Percentiles rank a stretch among this genome's conserved stretches.
Conservation (phyloP, 2,797 vertebrate genomes). For the Cyclura pinguis region DNA sequence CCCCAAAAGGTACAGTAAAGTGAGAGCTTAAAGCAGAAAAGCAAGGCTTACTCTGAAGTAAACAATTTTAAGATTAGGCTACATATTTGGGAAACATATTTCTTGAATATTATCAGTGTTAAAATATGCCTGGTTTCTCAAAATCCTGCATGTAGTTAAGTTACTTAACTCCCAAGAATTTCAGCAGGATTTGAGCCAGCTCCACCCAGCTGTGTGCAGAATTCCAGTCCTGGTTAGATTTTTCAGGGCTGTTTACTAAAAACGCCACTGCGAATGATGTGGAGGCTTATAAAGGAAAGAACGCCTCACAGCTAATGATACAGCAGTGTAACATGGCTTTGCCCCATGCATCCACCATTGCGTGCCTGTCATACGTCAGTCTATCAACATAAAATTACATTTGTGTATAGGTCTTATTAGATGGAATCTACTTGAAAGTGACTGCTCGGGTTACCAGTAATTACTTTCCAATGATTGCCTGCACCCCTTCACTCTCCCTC, state of each 20-base stretch:
- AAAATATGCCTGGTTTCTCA: not conserved
- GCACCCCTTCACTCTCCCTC: slow-evolving; percentile 69
- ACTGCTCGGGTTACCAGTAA: slow-evolving; percentile 69
- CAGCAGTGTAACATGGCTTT: not conserved
- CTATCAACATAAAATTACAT: slow-evolving; percentile 59
- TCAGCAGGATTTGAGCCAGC: slow-evolving; percentile 5
- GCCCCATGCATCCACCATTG: slow-evolving; percentile 11
- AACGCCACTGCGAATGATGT: not conserved
- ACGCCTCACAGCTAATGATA: not conserved
- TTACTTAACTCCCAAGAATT: not conserved
- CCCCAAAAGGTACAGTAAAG: slow-evolving; percentile 1
- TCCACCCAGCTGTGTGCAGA: not conserved
- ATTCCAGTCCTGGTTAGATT: slow-evolving; percentile 6
- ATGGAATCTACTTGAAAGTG: slow-evolving; percentile 64
- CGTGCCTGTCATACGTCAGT: slow-evolving; percentile 43
- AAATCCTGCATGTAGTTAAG: not conserved
- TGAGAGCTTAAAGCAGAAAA: not conserved
- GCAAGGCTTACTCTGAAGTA: not conserved
- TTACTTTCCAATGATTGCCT: slow-evolving; percentile 72
- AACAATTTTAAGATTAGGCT: not conserved
- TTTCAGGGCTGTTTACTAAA: slow-evolving; percentile 7
- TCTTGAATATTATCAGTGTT: not conserved
- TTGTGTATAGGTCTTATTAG: slow-evolving; percentile 64
- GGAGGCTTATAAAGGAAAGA: not conserved
- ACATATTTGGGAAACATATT: not conserved